These are phyloP conservation scores for Pseudomugil gertrudae DNA, from an alignment of 2,797 vertebrate species.

Conservation along the genomic window DNA sequence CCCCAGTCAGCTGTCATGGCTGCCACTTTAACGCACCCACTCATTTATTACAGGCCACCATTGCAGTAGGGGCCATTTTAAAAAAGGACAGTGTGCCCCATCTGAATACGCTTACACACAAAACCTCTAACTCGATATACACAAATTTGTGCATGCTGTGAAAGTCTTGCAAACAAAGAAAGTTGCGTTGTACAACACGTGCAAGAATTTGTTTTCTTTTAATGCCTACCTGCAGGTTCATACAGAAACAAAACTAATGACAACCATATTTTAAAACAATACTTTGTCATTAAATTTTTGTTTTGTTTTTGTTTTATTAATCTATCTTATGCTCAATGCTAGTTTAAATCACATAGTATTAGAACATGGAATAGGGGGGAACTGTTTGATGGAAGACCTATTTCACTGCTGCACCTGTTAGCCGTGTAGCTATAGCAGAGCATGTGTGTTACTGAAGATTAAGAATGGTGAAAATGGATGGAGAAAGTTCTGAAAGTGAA, in stretches of 20 bases:
- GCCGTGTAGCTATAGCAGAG: too few species aligned
- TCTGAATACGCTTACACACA: constrained; percentile 17
- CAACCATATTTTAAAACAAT: not conserved
- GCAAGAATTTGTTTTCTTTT: not conserved
- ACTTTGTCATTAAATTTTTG: too few species aligned
- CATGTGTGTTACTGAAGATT: too few species aligned
- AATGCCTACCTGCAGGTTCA: not conserved
- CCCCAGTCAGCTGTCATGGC: constrained; percentile 74
- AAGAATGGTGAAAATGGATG: too few species aligned
- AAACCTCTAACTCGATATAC: constrained; percentile 8
- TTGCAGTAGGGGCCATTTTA: constrained; percentile 50
- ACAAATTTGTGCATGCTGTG: not conserved
- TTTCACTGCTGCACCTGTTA: too few species aligned
- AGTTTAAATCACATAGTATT: too few species aligned
- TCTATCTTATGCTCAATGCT: too few species aligned
- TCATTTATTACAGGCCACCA: constrained; percentile 78
- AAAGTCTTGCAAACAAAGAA: constrained; percentile 5
- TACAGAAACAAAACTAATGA: not conserved
- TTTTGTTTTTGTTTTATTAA: too few species aligned
- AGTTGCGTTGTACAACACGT: not conserved
- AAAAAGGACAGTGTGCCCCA: constrained; percentile 66
- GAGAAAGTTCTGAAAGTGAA: too few species aligned
- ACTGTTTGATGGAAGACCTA: too few species aligned
- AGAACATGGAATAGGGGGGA: too few species aligned
- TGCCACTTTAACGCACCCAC: constrained; percentile 74